These are phyloP conservation scores for Megaceryle torquata DNA, from an alignment of 2,113 vertebrate genomes.

Conservation along the genomic window DNA sequence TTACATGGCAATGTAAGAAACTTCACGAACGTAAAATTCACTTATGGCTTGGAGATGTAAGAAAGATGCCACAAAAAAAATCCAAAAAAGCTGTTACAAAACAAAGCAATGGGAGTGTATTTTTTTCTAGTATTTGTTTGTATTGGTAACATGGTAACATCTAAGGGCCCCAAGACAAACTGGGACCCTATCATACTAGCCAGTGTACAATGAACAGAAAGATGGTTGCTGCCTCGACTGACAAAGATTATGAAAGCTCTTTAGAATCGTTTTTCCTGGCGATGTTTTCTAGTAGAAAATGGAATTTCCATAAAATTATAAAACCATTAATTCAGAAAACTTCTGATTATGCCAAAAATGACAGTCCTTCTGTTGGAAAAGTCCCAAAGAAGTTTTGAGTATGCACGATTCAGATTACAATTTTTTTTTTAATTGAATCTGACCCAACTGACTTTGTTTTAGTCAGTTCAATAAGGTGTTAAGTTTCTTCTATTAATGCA, in stretches of 20 bases:
- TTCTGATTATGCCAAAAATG: not conserved
- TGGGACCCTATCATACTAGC: not conserved
- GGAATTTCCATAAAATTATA: constrained; percentile 2
- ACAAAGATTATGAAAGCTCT: not conserved
- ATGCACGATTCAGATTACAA: not conserved
- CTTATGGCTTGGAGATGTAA: not conserved
- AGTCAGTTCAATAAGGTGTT: not conserved
- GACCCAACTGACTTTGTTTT: not conserved
- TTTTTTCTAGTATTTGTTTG: not conserved
- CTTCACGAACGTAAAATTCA: not conserved
- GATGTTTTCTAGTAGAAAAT: not conserved
- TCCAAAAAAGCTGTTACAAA: not conserved
- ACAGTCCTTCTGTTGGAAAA: not conserved
- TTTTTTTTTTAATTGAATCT: not conserved
- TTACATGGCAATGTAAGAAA: not conserved
- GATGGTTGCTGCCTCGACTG: not conserved
- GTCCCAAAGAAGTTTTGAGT: not conserved
- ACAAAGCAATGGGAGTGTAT: not conserved
- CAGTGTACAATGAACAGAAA: not conserved
- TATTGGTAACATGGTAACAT: not conserved
- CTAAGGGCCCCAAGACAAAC: not conserved
- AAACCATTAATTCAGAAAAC: not conserved
- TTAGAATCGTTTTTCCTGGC: not conserved
- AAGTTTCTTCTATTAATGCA: not conserved
- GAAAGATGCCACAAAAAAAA: not conserved